These are phyloP conservation scores for Glaucidium brasilianum DNA, from an alignment of 2,113 vertebrate species.

Conservation along the genomic window DNA sequence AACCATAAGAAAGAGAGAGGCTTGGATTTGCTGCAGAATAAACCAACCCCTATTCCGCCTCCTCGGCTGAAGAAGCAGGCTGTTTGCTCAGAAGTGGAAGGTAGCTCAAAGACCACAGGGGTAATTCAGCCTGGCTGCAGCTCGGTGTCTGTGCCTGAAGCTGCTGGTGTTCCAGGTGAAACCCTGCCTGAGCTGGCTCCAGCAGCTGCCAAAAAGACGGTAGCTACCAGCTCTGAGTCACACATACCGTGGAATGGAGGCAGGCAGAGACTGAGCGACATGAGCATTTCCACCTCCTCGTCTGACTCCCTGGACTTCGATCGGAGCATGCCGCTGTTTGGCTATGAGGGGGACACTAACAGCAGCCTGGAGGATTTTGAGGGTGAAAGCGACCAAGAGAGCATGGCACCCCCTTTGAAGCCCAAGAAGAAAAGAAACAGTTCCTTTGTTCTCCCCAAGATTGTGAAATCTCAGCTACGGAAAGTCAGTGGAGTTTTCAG, in stretches of 20 bases:
- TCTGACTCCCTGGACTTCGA: constrained; percentile 89
- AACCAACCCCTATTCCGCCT: constrained; percentile 74
- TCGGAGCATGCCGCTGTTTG: constrained; percentile 79
- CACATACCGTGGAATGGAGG: constrained; percentile 66
- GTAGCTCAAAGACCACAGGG: not conserved
- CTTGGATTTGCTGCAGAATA: constrained; percentile 67
- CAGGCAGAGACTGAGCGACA: constrained; percentile 86
- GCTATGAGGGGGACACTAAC: constrained; percentile 79
- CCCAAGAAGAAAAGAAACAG: constrained; percentile 77
- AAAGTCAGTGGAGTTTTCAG: constrained; percentile 91
- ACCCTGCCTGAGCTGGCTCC: constrained; percentile 23
- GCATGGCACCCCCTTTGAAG: constrained; percentile 82
- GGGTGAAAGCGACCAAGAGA: constrained; percentile 87
- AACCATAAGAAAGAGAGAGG: constrained; percentile 63
- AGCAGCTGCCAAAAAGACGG: constrained; percentile 35
- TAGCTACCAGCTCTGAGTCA: constrained; percentile 57
- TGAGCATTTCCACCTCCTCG: constrained; percentile 94
- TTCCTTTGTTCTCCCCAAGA: constrained; percentile 84
- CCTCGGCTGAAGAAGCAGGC: constrained; percentile 82
- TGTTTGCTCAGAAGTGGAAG: constrained; percentile 71
- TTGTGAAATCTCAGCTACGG: constrained; percentile 87
- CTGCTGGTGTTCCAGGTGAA: constrained; percentile 72
- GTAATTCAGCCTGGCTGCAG: not conserved
- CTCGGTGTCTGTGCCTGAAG: constrained; percentile 52
- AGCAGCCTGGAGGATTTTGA: constrained; percentile 91